Base-by-base conservation (phyloP, 2,797 vertebrate genomes). In the Pogoniulus pusillus region DNA sequence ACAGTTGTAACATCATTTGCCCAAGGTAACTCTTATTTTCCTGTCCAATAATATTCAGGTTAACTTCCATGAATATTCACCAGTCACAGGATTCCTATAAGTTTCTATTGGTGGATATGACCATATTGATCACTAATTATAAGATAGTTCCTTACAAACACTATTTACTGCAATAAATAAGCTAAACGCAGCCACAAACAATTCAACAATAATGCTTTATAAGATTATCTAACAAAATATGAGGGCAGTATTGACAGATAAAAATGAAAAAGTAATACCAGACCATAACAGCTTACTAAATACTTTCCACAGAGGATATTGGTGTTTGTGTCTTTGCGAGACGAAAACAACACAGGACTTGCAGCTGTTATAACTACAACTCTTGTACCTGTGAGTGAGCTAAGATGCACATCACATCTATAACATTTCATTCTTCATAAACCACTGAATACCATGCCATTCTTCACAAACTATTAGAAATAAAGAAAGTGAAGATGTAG, bases 351-450 rank as follows among this genome's bases (percentile, higher is more conserved):
- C 16, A 16, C 24, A 82, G 13, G 12, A 37, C 2, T 17, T 5
- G 13, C 8, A 49, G n/a, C 30, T 74, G 60, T 15, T 35, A 30
- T 51, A 84, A 64, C 7, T 5, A 13, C 60, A 90, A 37, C 6
- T 71, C 26, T 54, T 6, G 10, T 4, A n/a, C 53, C 37, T 70
- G 27, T 20, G 72, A 74, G 30, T 0, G 0, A 86, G 8, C 18
- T 71, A 76, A 76, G n/a, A 47, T 26, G 17, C 9, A 51, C 0
- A 0, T 32, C 47, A 59, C 37, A 75, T 8, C 24, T 75, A 5
- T 15, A 79, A 77, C 16, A 80, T 4, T 6, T 2, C 12, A 47
- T 30, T 81, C 30, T 26, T 57, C 30, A 59, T 13, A 82, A 73
- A 32, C 7, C 7, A 10, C 30, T 59, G 20, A 16, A 39, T 12